These are phyloP conservation scores for Brachymystax lenok DNA, from an alignment of 2,797 vertebrate species.

Conservation along the genomic window DNA sequence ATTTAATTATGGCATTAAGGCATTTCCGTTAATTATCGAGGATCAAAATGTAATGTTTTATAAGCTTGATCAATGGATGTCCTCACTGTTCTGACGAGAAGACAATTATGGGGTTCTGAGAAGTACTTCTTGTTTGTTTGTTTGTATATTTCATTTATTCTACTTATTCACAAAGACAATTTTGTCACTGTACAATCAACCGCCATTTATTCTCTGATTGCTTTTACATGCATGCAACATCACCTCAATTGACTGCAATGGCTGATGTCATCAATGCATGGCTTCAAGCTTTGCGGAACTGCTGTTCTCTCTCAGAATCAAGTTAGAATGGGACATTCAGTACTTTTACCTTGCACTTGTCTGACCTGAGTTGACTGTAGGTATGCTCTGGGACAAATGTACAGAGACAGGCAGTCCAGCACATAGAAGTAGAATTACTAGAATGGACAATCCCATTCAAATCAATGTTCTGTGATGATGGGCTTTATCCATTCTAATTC, in stretches of 20 bases:
- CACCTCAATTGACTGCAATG: not conserved
- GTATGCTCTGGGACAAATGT: not conserved
- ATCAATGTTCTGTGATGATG: not conserved
- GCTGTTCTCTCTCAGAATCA: not conserved
- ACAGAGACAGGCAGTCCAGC: not conserved
- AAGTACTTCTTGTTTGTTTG: too few relatives aligned
- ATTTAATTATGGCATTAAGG: conserved; percentile 25
- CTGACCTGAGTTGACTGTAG: not conserved
- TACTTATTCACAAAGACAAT: too few relatives aligned
- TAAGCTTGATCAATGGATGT: conserved; percentile 2
- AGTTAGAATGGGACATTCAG: too few relatives aligned
- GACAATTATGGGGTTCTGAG: too few relatives aligned
- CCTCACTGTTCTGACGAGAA: not conserved
- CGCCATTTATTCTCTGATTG: too few relatives aligned
- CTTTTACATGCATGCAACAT: not conserved
- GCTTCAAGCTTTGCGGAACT: not conserved
- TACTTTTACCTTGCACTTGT: not conserved
- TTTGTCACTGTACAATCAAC: too few relatives aligned
- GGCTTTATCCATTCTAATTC: not conserved
- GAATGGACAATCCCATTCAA: not conserved
- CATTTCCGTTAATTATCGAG: not conserved
- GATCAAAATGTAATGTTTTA: conserved; percentile 8
- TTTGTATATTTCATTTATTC: too few relatives aligned
- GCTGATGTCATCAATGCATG: not conserved
- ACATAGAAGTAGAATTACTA: not conserved